Evolutionary conservation across 2,888 invertebrate species (phyloP).

Genomic region (Pandemis corylana): DNA sequence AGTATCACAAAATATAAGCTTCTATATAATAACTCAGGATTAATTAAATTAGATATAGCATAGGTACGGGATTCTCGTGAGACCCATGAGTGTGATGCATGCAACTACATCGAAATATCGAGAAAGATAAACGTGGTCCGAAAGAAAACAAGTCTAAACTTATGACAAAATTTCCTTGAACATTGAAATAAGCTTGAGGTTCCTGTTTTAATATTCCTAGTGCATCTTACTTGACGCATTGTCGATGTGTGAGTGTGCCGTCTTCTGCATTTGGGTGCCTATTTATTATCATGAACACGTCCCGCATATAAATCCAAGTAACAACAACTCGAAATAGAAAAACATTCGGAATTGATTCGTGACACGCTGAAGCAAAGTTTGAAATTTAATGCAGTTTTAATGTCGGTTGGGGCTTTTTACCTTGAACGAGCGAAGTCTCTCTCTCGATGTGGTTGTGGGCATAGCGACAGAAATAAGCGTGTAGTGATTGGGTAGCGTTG

Average conservation of each 20-base stretch:
- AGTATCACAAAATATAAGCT: no score
- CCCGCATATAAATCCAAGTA: neutral
- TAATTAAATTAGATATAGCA: no score
- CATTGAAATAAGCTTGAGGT: neutral
- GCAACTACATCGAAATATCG: no score
- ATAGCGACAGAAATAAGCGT: neutral
- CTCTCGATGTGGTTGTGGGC: slow-evolving; percentile 27
- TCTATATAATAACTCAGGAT: no score
- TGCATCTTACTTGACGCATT: slow-evolving; percentile 43
- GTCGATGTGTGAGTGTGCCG: slow-evolving; percentile 41
- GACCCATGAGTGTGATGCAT: no score
- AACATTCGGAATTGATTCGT: neutral
- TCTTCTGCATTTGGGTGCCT: slow-evolving; percentile 48
- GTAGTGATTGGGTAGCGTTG: slow-evolving; percentile 38
- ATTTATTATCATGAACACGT: slow-evolving; percentile 50
- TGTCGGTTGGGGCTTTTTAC: neutral
- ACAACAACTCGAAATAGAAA: neutral
- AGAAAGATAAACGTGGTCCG: no score
- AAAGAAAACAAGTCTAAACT: no score
- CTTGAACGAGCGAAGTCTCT: neutral
- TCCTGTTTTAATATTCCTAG: slow-evolving; percentile 41
- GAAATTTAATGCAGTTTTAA: neutral
- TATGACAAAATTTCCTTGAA: neutral
- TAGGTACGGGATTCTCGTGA: no score
- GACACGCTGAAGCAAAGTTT: neutral